Percentiles rank a stretch among this genome's conserved stretches.
phyloP scores from a whole-genome alignment of 2,797 vertebrate species.

The Enteromius radiatus region DNA sequence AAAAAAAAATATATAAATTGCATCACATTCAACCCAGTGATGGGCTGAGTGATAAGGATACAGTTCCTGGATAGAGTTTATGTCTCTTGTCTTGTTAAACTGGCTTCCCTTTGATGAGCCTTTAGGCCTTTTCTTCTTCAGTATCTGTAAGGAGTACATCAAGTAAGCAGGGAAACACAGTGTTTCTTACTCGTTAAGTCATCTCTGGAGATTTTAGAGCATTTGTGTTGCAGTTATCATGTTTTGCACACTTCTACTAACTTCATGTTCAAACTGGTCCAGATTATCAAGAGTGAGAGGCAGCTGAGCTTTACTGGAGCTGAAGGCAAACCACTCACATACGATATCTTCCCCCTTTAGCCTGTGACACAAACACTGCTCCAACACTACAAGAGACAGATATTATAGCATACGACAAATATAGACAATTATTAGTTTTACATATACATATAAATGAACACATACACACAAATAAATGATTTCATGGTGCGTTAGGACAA shows the following conservation, averaged over 20 bases:
- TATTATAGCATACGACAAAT: background rate
- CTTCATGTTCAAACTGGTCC: conserved; percentile 87
- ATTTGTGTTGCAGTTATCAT: background rate
- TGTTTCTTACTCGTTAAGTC: background rate
- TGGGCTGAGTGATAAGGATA: conserved; percentile 53
- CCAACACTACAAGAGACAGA: conserved; percentile 77
- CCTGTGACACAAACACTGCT: conserved; percentile 81
- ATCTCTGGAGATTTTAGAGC: background rate
- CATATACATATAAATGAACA: too few species aligned
- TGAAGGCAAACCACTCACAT: conserved; percentile 85
- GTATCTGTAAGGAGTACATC: conserved; percentile 39
- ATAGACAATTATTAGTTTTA: background rate
- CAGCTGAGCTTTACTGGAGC: conserved; percentile 71
- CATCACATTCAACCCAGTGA: background rate
- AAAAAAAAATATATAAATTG: background rate
- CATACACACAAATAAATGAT: too few species aligned
- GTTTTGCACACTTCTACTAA: conserved; percentile 60
- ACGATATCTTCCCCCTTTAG: conserved; percentile 75
- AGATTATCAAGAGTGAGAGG: conserved; percentile 74
- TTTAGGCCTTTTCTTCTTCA: conserved; percentile 58
- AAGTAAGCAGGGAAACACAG: background rate
- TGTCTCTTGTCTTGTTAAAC: conserved; percentile 58
- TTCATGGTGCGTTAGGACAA: too few species aligned
- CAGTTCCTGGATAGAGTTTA: conserved; percentile 64
- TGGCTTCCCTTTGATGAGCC: conserved; percentile 51